Percentiles rank a stretch among this genome's conserved stretches.
Evolutionary conservation across 1,140 invertebrate species (phyloP).

Genomic region (Aphaenogaster rudis): DNA sequence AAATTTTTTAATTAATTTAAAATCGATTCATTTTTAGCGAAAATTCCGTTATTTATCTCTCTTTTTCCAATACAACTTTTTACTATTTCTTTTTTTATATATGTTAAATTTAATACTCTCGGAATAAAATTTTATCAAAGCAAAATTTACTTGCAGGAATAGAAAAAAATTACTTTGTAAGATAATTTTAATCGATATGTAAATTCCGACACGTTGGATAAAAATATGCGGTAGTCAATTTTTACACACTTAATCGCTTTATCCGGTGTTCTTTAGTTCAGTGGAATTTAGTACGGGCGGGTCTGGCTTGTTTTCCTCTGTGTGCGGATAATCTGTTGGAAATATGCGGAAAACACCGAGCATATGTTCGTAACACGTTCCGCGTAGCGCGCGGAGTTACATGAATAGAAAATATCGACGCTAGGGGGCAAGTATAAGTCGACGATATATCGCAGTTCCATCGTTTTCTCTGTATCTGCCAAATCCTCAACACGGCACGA

Average conservation of each 20-base stretch:
- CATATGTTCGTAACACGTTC: constrained; percentile 33
- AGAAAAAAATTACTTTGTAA: neutral
- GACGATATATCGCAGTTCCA: constrained; percentile 36
- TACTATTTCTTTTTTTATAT: neutral
- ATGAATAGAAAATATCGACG: constrained; percentile 54
- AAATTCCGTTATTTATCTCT: neutral
- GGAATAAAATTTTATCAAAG: constrained; percentile 1
- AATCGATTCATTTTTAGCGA: neutral
- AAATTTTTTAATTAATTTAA: neutral
- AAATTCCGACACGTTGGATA: neutral
- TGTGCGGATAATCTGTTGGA: constrained; percentile 34
- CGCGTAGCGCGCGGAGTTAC: constrained; percentile 20
- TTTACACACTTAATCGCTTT: neutral
- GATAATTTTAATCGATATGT: neutral
- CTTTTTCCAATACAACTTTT: neutral
- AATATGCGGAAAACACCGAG: neutral
- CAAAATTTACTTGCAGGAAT: neutral
- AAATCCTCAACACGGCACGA: constrained; percentile 28
- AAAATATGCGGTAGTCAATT: neutral
- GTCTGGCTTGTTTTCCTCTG: constrained; percentile 14
- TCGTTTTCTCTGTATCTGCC: constrained; percentile 29
- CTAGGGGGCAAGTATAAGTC: constrained; percentile 21
- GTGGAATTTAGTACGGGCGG: neutral
- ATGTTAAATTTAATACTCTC: neutral
- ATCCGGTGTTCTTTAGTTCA: neutral